Evolutionary conservation across 2,888 invertebrate genomes (phyloP).

Genomic region (Pyrocoelia pectoralis): DNA sequence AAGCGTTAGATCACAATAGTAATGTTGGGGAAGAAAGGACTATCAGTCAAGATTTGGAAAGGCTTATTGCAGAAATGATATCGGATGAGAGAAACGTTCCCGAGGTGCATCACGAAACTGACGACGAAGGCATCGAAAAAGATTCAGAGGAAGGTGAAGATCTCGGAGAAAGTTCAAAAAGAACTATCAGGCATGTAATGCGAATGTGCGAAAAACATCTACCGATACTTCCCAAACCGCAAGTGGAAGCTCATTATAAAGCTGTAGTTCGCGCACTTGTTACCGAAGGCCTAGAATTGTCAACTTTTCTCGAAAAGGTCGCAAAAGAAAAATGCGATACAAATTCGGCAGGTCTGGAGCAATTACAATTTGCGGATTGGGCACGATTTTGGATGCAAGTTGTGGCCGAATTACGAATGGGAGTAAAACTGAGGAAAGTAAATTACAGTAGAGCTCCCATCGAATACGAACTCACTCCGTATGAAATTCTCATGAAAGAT

Average conservation of each 20-base stretch:
- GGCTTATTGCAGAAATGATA: conserved; percentile 87
- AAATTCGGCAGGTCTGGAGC: conserved; percentile 75
- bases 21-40: conserved; percentile 86
- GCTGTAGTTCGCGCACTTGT: conserved; percentile 93
- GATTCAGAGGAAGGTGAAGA: conserved; percentile 80
- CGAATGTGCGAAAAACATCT: conserved; percentile 48
- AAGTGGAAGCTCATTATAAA: conserved; percentile 83
- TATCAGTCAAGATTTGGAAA: conserved; percentile 85
- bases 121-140: conserved; percentile 91
- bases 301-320: conserved; percentile 89
- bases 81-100: conserved; percentile 55
- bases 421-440: conserved; percentile 92
- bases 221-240: conserved; percentile 59
- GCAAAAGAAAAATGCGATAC: conserved; percentile 72
- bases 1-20: conserved; percentile 89
- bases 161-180: conserved; percentile 48
- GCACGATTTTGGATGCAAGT: conserved; percentile 96
- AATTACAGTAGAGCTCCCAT: conserved; percentile 79
- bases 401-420: conserved; percentile 88
- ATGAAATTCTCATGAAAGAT: conserved; percentile 96
- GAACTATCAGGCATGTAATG: conserved; percentile 42
- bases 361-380: conserved; percentile 91
- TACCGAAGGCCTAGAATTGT: conserved; percentile 89
- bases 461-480: conserved; percentile 94
- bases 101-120: conserved; percentile 66